These are phyloP conservation scores for Cinclus mexicanus DNA, from an alignment of 2,113 vertebrate genomes.

Conservation along the genomic window DNA sequence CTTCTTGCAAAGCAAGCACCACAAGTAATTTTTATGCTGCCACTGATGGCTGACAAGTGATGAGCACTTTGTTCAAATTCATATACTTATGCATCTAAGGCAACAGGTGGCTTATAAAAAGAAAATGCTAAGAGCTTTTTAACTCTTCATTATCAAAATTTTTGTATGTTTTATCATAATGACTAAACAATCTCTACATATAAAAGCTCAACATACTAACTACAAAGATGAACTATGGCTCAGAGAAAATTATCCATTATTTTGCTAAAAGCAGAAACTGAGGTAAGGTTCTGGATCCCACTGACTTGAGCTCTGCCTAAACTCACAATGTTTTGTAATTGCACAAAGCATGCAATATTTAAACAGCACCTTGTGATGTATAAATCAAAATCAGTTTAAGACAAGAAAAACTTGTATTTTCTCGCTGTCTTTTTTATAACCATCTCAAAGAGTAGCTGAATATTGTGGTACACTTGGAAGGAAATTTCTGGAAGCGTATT, in stretches of 20 bases:
- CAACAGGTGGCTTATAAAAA: conserved; percentile 82
- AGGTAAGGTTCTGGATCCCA: not conserved
- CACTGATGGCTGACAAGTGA: conserved; percentile 86
- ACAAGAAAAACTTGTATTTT: not conserved
- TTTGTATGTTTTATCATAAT: conserved; percentile 52
- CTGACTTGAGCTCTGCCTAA: not conserved
- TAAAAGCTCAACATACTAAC: conserved; percentile 33
- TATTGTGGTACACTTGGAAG: not conserved
- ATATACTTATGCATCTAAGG: conserved; percentile 75
- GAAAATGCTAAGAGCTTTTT: conserved; percentile 71
- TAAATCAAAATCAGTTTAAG: not conserved
- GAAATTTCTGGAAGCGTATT: not conserved
- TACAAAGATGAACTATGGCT: conserved; percentile 12
- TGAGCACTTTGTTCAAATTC: conserved; percentile 83
- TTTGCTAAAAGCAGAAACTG: not conserved
- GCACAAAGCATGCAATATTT: not conserved
- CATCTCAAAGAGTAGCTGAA: not conserved
- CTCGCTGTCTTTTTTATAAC: not conserved
- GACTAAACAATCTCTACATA: conserved; percentile 46
- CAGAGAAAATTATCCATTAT: not conserved
- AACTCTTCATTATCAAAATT: conserved; percentile 69
- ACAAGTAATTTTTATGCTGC: conserved; percentile 86
- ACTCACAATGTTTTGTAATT: not conserved
- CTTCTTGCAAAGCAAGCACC: conserved; percentile 84
- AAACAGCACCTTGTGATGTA: not conserved